Conservation (phyloP, 1,140 invertebrate species). For the Penaeus vannamei region DNA sequence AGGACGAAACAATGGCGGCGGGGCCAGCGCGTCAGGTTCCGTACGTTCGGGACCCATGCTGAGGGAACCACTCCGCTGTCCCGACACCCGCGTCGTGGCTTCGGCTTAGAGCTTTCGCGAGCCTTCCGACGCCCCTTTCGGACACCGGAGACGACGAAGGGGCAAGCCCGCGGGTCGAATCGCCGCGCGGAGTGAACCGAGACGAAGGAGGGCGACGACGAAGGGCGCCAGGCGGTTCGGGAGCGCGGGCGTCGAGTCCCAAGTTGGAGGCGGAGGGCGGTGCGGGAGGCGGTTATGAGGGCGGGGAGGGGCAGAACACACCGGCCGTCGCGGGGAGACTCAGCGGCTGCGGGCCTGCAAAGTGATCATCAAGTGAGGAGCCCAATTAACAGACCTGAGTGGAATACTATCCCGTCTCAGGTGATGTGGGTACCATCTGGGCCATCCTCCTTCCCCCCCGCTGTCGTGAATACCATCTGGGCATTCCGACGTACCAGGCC, state of each 20-base stretch:
- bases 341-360: neutral
- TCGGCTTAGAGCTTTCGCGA: too few species aligned
- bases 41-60: conserved; percentile 9
- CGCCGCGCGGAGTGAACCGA: too few species aligned
- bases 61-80: conserved; percentile 14
- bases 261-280: neutral
- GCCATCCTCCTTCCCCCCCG: neutral
- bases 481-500: too few species aligned
- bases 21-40: neutral
- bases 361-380: neutral
- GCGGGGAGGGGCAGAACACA: neutral
- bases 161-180: too few species aligned
- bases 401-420: conserved; percentile 17
- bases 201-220: too few species aligned
- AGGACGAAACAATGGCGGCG: conserved; percentile 19
- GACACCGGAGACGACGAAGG: too few species aligned
- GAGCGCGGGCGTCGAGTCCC: too few species aligned
- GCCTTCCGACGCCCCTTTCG: too few species aligned
- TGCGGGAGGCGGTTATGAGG: neutral
- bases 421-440: neutral
- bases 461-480: too few species aligned
- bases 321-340: too few species aligned
- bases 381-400: conserved; percentile 8
- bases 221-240: too few species aligned
- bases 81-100: neutral